Conservation (phyloP, 1,140 invertebrate species). For the Colletes gigas region DNA sequence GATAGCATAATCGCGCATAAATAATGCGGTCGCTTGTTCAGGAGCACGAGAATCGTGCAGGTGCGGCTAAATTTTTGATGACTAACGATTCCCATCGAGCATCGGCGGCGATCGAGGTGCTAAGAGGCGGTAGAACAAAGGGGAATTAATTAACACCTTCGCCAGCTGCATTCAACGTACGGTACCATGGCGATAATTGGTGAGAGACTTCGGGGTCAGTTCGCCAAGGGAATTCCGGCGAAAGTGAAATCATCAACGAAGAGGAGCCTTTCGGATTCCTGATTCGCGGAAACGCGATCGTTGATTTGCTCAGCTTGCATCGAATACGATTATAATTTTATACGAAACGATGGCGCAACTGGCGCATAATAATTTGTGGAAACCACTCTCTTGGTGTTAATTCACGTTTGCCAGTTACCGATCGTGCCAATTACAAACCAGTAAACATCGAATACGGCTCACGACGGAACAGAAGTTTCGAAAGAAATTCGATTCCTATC, state of each 20-base stretch:
- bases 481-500: no score
- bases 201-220: not conserved
- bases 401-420: not conserved
- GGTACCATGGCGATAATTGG: not conserved
- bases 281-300: conserved; percentile 21
- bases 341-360: conserved; percentile 16
- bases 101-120: conserved; percentile 43
- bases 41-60: conserved; percentile 31
- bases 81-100: conserved; percentile 58
- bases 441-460: not conserved
- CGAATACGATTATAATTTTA: not conserved
- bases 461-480: no score
- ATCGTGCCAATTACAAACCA: not conserved
- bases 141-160: conserved; percentile 64
- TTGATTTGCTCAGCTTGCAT: conserved; percentile 24
- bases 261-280: conserved; percentile 33
- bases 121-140: conserved; percentile 60
- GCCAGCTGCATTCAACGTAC: conserved; percentile 50
- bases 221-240: not conserved
- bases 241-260: conserved; percentile 6
- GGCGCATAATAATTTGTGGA: conserved; percentile 46
- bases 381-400: conserved; percentile 5
- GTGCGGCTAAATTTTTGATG: conserved; percentile 61
- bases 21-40: conserved; percentile 28
- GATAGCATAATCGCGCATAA: conserved; percentile 29